phyloP scores from a whole-genome alignment of 2,113 vertebrate species.

The Isurus oxyrinchus region DNA sequence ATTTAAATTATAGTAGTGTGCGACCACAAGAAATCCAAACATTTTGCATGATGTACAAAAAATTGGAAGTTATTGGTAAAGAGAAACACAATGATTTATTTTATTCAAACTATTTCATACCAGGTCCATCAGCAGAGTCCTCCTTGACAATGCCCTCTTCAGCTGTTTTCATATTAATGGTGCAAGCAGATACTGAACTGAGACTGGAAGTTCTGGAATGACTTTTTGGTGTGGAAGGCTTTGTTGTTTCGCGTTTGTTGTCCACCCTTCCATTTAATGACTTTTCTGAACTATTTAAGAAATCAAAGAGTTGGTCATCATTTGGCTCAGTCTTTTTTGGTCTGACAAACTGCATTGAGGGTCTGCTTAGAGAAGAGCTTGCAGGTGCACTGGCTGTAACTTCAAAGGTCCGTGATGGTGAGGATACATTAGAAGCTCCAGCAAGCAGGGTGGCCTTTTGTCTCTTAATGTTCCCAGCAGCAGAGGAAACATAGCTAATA shows the following conservation, averaged over 20 bases:
- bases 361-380: constrained; percentile 51
- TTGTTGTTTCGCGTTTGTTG: constrained; percentile 64
- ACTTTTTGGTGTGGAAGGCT: constrained; percentile 52
- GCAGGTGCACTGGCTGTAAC: constrained; percentile 28
- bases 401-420: constrained; percentile 42
- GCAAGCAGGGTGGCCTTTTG: constrained; percentile 71
- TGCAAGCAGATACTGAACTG: constrained; percentile 62
- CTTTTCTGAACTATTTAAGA: constrained; percentile 90
- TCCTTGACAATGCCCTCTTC: constrained; percentile 66
- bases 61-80: background rate
- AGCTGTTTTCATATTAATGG: constrained; percentile 60
- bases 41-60: background rate
- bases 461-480: constrained; percentile 78
- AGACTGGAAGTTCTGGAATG: constrained; percentile 68
- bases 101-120: constrained; percentile 52
- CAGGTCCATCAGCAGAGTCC: constrained; percentile 57
- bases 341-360: constrained; percentile 77
- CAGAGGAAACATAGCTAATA: constrained; percentile 68
- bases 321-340: constrained; percentile 82
- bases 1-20: background rate
- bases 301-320: constrained; percentile 93
- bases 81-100: background rate
- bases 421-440: constrained; percentile 66
- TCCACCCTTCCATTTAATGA: constrained; percentile 67
- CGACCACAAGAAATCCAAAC: background rate